These are phyloP conservation scores for Cheumatopsyche charites DNA, from an alignment of 1,140 invertebrate genomes.

Conservation along the genomic window DNA sequence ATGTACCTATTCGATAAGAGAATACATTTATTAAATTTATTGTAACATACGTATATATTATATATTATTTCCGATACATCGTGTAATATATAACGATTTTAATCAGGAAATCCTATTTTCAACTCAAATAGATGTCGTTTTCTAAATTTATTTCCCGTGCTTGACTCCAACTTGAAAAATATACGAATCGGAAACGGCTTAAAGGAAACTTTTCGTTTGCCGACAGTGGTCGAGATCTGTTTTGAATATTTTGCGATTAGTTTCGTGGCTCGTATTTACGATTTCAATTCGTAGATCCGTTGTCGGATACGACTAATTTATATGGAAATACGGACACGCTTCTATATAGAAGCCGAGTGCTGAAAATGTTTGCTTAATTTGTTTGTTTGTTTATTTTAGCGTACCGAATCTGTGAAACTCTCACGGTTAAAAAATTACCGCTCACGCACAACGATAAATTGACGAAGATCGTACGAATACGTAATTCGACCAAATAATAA, in stretches of 20 bases:
- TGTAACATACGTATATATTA: no score
- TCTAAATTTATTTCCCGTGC: no score
- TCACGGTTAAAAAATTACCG: not conserved
- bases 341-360: not conserved
- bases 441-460: not conserved
- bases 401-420: slow-evolving; percentile 7
- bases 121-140: no score
- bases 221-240: not conserved
- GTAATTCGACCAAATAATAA: no score
- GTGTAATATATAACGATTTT: no score
- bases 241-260: slow-evolving; percentile 9
- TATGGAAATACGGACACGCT: slow-evolving; percentile 23
- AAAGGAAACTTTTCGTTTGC: not conserved
- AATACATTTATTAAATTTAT: no score
- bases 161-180: no score
- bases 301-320: slow-evolving; percentile 14
- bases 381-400: slow-evolving; percentile 4
- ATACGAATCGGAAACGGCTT: no score
- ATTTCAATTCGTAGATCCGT: slow-evolving; percentile 9
- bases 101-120: no score
- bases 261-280: slow-evolving; percentile 11
- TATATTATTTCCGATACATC: no score
- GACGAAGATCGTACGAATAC: no score
- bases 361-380: slow-evolving; percentile 19
- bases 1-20: no score